Conservation (phyloP, 2,113 vertebrate species). For the Coregonus clupeaformis region DNA sequence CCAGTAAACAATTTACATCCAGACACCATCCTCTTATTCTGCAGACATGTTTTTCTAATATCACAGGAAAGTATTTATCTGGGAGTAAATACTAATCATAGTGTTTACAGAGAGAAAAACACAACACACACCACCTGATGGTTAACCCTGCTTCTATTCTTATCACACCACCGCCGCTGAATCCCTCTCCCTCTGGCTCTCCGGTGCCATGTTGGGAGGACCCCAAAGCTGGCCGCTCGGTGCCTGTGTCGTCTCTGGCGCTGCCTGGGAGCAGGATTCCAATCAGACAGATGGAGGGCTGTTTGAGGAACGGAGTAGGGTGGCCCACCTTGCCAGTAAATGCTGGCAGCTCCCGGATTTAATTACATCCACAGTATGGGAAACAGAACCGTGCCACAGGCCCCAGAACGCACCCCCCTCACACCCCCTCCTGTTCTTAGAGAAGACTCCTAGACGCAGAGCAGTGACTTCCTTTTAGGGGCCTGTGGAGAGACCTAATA, state of each 20-base stretch:
- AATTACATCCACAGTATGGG: slow-evolving; percentile 82
- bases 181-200: slow-evolving; percentile 50
- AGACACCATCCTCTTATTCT: slow-evolving; percentile 14
- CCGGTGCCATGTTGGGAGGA: slow-evolving; percentile 32
- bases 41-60: slow-evolving; percentile 22
- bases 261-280: slow-evolving; percentile 66
- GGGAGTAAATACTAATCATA: slow-evolving; percentile 20
- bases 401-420: slow-evolving; percentile 55
- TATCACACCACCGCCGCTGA: slow-evolving; percentile 13
- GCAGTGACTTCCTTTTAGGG: slow-evolving; percentile 36
- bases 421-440: slow-evolving; percentile 31
- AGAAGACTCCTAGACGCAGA: slow-evolving; percentile 37
- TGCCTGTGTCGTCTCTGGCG: slow-evolving; percentile 55
- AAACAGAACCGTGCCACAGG: slow-evolving; percentile 67
- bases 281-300: slow-evolving; percentile 75
- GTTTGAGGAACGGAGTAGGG: slow-evolving; percentile 60
- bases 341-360: slow-evolving; percentile 75
- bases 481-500: slow-evolving; percentile 44
- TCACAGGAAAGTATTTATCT: slow-evolving; percentile 22
- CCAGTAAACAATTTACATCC: not conserved
- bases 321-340: slow-evolving; percentile 65
- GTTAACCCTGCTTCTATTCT: slow-evolving; percentile 10
- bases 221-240: slow-evolving; percentile 33
- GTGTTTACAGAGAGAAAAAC: not conserved
- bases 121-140: not conserved